phyloP scores from a whole-genome alignment of 1,140 invertebrate genomes.

The Eueides isabella region DNA sequence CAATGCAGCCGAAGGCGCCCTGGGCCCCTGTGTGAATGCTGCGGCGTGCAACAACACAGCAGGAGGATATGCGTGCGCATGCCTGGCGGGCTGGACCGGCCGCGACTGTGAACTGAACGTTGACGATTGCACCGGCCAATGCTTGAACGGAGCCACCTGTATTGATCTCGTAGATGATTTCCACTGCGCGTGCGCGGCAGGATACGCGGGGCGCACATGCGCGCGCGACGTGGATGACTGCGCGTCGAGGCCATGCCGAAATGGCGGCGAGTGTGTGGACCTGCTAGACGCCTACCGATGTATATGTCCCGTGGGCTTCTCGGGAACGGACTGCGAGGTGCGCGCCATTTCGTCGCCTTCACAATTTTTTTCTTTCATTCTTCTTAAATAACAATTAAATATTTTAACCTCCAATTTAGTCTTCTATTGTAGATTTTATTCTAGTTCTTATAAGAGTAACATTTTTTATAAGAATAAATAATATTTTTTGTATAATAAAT shows the following conservation, averaged over 20 bases:
- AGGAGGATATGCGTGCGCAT: conserved; percentile 92
- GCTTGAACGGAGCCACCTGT: conserved; percentile 93
- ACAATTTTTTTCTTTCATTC: neutral
- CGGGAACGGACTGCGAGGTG: conserved; percentile 90
- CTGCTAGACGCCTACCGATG: conserved; percentile 90
- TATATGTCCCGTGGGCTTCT: conserved; percentile 92
- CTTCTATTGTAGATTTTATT: neutral
- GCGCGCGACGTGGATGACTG: conserved; percentile 89
- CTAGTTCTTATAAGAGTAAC: no score
- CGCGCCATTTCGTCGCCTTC: neutral
- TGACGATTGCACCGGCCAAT: conserved; percentile 94
- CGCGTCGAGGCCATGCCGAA: conserved; percentile 90
- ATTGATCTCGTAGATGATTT: conserved; percentile 92
- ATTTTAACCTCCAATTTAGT: neutral
- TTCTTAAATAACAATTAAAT: conserved; percentile 4
- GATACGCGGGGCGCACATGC: conserved; percentile 89
- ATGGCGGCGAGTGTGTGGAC: conserved; percentile 93
- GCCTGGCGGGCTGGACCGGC: conserved; percentile 92
- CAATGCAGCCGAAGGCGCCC: conserved; percentile 51
- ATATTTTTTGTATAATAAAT: neutral
- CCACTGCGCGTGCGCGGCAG: conserved; percentile 90
- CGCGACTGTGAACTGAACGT: conserved; percentile 95
- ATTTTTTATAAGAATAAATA: no score
- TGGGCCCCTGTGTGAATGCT: conserved; percentile 90
- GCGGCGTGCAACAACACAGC: conserved; percentile 89